Evolutionary conservation across 2,888 invertebrate species (phyloP), one percentile per base, ranked within the genome.

Genomic region (Meliscaeva auricollis): DNA sequence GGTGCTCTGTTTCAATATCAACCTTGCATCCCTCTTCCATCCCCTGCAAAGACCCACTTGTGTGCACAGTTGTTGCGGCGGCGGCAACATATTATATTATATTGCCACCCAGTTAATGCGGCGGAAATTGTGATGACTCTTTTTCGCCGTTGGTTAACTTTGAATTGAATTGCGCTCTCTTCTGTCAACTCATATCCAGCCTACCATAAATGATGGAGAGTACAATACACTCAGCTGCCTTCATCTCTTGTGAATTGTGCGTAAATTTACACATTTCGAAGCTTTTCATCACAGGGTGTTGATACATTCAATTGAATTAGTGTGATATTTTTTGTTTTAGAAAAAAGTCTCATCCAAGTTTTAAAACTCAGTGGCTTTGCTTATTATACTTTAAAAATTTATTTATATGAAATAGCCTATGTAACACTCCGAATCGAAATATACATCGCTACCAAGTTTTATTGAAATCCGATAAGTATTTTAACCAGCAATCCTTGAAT

Each of bases 101-200:
- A 70, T 75, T 70, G 52, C 70, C 79, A 58, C 69, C 60, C 78
- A 70, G 84, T 84, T 84, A 84, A 84, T 84, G 84, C 70, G 84
- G 79, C 84, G 79, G 84, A 84, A 79, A 79, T 79, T 70, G 70
- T 84, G 83, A 84, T 79, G 84, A 84, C 79, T 84, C 84, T 79
- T 79, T 84, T 79, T 79, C 84, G 84, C 60, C 70, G 84, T 84
- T 84, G 84, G 84, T 79, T 79, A 70, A 79, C 60, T 84, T 70
- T 58, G 84, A 84, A 84, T 84, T 84, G 70, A 84, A 84, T 75
- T 38, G 62, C 22, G 69, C 32, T 3, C 60, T 41, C 73, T 50
- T 48, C 50, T 48, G 48, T 41, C 15, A 66, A 22, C 48, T 66
- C 48, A 66, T 30, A 32, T 26, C 44, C 15, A 30, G 20, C 60